Evolutionary conservation across 2,888 invertebrate genomes (phyloP).

Genomic region (Dryadula phaetusa): DNA sequence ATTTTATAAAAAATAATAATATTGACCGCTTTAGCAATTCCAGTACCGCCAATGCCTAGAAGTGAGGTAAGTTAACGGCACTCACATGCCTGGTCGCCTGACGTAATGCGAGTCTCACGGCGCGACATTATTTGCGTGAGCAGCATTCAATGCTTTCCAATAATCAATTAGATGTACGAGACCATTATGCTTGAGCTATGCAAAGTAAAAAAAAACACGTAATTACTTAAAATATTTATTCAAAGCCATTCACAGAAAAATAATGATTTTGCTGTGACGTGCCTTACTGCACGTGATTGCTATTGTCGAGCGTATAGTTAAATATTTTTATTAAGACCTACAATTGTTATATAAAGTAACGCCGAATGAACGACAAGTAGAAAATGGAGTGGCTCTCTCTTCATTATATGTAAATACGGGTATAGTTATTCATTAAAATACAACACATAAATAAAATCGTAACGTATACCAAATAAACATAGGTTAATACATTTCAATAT

Average conservation of each 20-base stretch:
- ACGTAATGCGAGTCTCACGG: constrained; percentile 41
- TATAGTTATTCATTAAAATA: background rate
- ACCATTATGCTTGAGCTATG: constrained; percentile 3
- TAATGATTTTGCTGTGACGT: no score
- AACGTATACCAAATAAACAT: constrained; percentile 15
- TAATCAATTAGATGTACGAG: constrained; percentile 35
- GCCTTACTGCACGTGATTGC: no score
- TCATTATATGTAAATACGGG: no score
- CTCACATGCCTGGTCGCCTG: constrained; percentile 42
- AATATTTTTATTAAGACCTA: no score
- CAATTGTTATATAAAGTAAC: no score
- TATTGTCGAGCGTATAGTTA: no score
- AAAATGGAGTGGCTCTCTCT: no score
- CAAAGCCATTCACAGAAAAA: background rate
- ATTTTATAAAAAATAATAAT: background rate
- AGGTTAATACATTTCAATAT: constrained; percentile 18
- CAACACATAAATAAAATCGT: constrained; percentile 7
- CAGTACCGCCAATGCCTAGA: constrained; percentile 14
- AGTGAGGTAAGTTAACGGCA: constrained; percentile 48
- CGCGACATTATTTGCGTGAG: constrained; percentile 42
- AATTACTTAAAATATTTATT: background rate
- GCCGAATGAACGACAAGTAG: no score
- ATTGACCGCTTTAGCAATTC: constrained; percentile 3
- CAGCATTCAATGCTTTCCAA: constrained; percentile 43
- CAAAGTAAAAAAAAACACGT: background rate